These are phyloP conservation scores for Narcine bancroftii DNA, from an alignment of 2,113 vertebrate species.

Conservation along the genomic window DNA sequence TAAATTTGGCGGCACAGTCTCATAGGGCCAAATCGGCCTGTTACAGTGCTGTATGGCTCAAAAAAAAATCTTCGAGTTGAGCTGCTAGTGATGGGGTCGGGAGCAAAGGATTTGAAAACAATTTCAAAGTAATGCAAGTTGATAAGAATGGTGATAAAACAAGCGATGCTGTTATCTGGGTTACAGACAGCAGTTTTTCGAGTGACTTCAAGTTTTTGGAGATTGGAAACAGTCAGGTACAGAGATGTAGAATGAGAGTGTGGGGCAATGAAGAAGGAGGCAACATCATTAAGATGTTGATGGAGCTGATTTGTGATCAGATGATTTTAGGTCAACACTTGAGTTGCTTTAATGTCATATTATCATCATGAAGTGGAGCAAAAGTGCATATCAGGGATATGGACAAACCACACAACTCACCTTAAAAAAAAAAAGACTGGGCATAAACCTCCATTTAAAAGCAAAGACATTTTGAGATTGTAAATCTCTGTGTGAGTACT, in stretches of 20 bases:
- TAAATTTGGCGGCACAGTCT: no score
- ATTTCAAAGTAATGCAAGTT: neutral
- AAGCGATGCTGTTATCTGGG: neutral
- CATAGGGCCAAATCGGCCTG: no score
- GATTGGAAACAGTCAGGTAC: neutral
- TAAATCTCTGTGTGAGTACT: neutral
- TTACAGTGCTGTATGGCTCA: no score
- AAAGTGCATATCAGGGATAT: neutral
- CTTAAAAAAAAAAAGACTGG: neutral
- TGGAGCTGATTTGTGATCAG: neutral
- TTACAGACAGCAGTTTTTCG: neutral
- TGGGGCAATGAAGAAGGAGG: neutral
- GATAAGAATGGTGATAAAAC: neutral
- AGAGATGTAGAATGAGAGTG: neutral
- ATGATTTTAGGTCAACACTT: neutral
- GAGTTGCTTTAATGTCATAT: neutral
- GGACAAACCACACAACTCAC: neutral
- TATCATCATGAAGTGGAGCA: neutral
- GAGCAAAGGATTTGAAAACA: neutral
- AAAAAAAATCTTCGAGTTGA: no score
- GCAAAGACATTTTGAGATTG: no score
- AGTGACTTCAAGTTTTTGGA: neutral
- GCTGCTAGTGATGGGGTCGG: no score
- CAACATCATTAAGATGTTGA: neutral
- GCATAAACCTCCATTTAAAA: neutral